Conservation (phyloP, 2,113 vertebrate species). For the Clinocottus analis region DNA sequence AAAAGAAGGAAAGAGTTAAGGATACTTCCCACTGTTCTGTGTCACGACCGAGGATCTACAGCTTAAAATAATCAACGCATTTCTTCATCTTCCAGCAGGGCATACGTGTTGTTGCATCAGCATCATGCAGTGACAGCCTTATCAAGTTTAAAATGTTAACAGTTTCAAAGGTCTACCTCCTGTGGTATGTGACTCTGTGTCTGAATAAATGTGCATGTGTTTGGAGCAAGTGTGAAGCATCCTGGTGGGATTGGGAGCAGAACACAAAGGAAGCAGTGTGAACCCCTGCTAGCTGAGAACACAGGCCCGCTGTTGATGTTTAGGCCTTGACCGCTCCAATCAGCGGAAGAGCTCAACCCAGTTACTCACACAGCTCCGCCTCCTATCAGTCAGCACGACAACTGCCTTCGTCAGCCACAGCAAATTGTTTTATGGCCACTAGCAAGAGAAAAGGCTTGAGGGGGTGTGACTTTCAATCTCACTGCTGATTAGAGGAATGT, state of each 20-base stretch:
- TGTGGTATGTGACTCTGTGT: constrained; percentile 5
- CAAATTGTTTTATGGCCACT: not conserved
- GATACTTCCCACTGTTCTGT: constrained; percentile 14
- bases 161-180: constrained; percentile 24
- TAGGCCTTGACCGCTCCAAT: constrained; percentile 38
- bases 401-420: constrained; percentile 25
- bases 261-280: constrained; percentile 78
- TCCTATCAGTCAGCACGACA: constrained; percentile 46
- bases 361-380: constrained; percentile 34
- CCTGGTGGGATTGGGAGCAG: constrained; percentile 46
- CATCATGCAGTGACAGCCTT: constrained; percentile 4
- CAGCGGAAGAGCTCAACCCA: constrained; percentile 32
- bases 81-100: constrained; percentile 11
- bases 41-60: constrained; percentile 9
- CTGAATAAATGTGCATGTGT: constrained; percentile 65
- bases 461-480: constrained; percentile 8
- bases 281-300: constrained; percentile 54
- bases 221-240: constrained; percentile 57
- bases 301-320: constrained; percentile 74
- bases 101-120: not conserved
- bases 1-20: constrained; percentile 24
- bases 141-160: constrained; percentile 9
- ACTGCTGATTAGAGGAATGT: constrained; percentile 5
- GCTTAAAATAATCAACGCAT: constrained; percentile 23
- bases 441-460: not conserved